phyloP scores from a whole-genome alignment of 2,113 vertebrate species.

The Cyprinodon tularosa region DNA sequence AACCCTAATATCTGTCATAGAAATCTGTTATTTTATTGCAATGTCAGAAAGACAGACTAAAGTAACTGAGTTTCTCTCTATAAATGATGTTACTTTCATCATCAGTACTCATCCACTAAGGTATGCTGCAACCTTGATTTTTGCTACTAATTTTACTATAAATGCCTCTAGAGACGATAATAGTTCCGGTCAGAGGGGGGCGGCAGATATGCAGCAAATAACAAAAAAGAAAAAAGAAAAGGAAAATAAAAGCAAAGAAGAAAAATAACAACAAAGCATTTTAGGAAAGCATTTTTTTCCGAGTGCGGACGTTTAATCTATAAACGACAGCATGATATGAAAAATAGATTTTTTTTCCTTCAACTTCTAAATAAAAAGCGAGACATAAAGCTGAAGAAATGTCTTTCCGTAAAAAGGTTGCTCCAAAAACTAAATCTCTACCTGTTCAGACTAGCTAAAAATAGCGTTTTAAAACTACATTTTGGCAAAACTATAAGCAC shows the following conservation, averaged over 20 bases:
- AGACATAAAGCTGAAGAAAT: too few species aligned
- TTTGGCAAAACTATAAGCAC: too few species aligned
- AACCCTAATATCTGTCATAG: background rate
- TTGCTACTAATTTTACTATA: background rate
- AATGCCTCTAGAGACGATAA: background rate
- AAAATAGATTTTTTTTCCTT: background rate
- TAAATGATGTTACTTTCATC: background rate
- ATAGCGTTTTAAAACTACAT: too few species aligned
- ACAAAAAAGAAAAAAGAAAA: too few species aligned
- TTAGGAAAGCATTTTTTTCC: background rate
- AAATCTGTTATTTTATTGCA: background rate
- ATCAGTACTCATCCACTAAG: background rate
- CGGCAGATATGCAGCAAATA: background rate
- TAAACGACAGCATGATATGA: background rate
- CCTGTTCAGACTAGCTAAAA: background rate
- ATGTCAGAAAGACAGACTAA: background rate
- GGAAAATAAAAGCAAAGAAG: too few species aligned
- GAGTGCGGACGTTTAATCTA: background rate
- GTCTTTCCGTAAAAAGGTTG: background rate
- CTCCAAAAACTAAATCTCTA: background rate
- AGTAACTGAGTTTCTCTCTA: background rate
- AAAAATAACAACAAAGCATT: background rate
- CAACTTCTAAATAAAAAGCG: background rate
- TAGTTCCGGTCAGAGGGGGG: background rate
- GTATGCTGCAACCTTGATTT: background rate